Percentiles rank a stretch among this genome's conserved stretches.
Evolutionary conservation across 2,113 vertebrate species (phyloP).

Genomic region (Lagopus leucura): DNA sequence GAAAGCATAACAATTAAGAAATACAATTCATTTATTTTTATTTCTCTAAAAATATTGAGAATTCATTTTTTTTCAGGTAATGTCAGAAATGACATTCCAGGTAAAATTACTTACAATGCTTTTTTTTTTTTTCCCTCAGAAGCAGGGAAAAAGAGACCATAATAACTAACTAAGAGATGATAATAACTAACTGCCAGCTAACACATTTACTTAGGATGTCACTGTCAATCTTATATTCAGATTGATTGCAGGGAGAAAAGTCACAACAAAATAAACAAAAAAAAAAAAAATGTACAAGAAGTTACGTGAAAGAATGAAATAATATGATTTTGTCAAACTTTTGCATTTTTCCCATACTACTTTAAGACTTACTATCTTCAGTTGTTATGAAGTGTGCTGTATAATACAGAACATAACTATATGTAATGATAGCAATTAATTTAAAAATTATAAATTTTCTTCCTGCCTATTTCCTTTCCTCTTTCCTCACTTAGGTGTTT

Average conservation of each 20-base stretch:
- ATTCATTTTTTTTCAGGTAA: not conserved
- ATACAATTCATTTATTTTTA: not conserved
- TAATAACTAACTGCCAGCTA: not conserved
- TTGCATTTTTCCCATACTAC: not conserved
- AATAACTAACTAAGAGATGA: not conserved
- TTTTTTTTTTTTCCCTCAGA: not conserved
- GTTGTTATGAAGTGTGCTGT: not conserved
- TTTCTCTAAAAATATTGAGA: not conserved
- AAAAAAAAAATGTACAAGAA: not conserved
- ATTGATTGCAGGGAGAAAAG: not conserved
- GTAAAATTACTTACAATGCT: not conserved
- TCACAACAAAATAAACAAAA: not conserved
- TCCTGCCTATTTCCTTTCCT: not conserved
- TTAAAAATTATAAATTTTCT: not conserved
- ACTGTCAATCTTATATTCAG: not conserved
- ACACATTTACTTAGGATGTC: not conserved
- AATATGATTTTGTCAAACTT: not conserved
- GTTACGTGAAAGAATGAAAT: not conserved
- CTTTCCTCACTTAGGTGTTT: not conserved
- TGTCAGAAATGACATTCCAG: not conserved
- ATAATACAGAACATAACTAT: not conserved
- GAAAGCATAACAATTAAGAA: not conserved
- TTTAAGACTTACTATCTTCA: not conserved
- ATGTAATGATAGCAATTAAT: not conserved
- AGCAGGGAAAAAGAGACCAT: not conserved